A percentile compares a stretch with the other conserved stretches of the same genome.
These are phyloP conservation scores for Drosophila engyochracea DNA, from an alignment of 2,888 invertebrate genomes.

Conservation along the genomic window DNA sequence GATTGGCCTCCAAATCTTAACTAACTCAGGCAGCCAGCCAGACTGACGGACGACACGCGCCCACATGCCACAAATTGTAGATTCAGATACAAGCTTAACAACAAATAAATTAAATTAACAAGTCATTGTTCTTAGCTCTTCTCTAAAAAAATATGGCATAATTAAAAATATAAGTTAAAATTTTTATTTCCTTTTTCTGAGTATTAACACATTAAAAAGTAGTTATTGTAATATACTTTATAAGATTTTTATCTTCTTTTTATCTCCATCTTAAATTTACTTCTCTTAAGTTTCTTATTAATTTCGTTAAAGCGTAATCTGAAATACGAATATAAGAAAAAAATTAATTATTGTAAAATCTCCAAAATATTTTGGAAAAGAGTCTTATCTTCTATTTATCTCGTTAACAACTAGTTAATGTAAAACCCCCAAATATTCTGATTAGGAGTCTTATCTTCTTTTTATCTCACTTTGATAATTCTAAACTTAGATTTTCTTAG, in stretches of 20 bases:
- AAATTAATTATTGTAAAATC: background rate
- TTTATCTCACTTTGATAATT: constrained; percentile 4
- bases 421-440: background rate
- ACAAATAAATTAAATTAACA: constrained; percentile 9
- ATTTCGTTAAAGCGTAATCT: no score
- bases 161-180: no score
- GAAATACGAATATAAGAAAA: no score
- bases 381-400: background rate
- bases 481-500: background rate
- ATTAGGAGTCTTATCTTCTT: background rate
- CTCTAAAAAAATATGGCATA: background rate
- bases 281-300: no score
- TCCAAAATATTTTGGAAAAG: no score
- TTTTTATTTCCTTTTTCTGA: no score
- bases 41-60: constrained; percentile 48
- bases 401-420: background rate
- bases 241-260: background rate
- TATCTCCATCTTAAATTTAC: no score
- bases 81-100: constrained; percentile 5
- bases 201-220: no score
- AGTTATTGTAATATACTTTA: background rate
- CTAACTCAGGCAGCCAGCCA: constrained; percentile 7
- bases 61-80: constrained; percentile 43
- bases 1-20: constrained; percentile 19
- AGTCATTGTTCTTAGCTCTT: constrained; percentile 12